Percentiles rank a stretch among this genome's conserved stretches.
Evolutionary conservation across 2,113 vertebrate species (phyloP).

Genomic region (Lampris incognitus): DNA sequence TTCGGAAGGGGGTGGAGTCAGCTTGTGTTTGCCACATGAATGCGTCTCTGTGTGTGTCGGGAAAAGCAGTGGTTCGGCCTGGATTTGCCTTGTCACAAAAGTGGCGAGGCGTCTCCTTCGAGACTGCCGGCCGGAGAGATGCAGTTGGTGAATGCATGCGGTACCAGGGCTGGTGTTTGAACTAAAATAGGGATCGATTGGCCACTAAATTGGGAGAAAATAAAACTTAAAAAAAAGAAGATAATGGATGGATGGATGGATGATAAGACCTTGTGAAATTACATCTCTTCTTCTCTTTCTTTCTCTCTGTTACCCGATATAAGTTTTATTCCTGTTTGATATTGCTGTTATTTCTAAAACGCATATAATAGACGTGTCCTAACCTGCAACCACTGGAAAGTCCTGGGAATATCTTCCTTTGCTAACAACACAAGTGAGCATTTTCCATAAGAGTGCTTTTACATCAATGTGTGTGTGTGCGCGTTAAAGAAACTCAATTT

Average conservation of each 20-base stretch:
- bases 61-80: too few species aligned
- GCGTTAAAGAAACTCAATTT: slow-evolving; percentile 49
- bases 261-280: slow-evolving; percentile 11
- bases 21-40: too few species aligned
- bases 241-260: neutral
- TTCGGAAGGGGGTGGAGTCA: too few species aligned
- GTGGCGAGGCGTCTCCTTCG: too few species aligned
- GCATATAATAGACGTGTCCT: slow-evolving; percentile 24
- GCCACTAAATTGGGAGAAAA: slow-evolving; percentile 18
- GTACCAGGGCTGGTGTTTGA: too few species aligned
- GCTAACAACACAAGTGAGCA: slow-evolving; percentile 1
- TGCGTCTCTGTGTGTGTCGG: too few species aligned
- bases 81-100: too few species aligned
- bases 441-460: slow-evolving; percentile 11
- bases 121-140: too few species aligned
- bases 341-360: slow-evolving; percentile 29
- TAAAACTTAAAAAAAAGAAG: neutral
- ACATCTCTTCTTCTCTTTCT: slow-evolving; percentile 2
- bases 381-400: slow-evolving; percentile 16
- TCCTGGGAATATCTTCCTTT: slow-evolving; percentile 1
- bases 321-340: slow-evolving; percentile 17
- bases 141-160: too few species aligned
- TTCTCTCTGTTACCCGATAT: slow-evolving; percentile 9
- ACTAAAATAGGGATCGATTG: too few species aligned
- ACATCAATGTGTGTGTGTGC: slow-evolving; percentile 13